phyloP scores from a whole-genome alignment of 2,888 invertebrate species.

The Neoscelio sp. region DNA sequence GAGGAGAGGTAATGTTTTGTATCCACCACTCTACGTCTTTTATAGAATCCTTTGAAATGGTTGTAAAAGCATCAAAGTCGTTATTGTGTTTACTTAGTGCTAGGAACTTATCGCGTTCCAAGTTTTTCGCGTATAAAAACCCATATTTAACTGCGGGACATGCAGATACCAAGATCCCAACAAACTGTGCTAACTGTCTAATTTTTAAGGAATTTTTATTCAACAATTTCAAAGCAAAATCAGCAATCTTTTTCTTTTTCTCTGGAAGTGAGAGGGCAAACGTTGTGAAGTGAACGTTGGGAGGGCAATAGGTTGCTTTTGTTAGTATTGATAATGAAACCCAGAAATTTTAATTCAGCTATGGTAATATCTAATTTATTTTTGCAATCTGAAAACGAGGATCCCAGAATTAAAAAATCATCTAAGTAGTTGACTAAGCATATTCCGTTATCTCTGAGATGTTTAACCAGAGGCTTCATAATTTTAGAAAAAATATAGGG shows the following conservation, averaged over 20 bases:
- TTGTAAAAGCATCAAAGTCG: not conserved
- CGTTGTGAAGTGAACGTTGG: no score
- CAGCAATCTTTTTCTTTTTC: not conserved
- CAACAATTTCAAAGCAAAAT: no score
- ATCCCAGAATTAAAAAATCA: not conserved
- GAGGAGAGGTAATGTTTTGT: not conserved
- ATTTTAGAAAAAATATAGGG: constrained; percentile 3
- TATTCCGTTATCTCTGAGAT: not conserved
- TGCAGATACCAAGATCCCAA: not conserved
- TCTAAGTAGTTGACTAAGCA: not conserved
- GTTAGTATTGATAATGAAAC: not conserved
- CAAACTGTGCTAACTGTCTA: not conserved
- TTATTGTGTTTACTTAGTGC: not conserved
- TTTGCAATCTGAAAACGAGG: not conserved
- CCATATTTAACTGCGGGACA: not conserved
- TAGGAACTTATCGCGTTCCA: not conserved
- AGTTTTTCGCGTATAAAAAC: not conserved
- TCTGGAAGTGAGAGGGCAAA: not conserved
- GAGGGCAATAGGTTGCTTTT: no score
- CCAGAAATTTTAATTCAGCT: not conserved
- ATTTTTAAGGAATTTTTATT: not conserved
- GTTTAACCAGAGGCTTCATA: constrained; percentile 37
- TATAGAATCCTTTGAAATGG: not conserved
- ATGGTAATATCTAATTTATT: not conserved
- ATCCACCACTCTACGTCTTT: not conserved